These are phyloP conservation scores for Tupaia chinensis DNA, from an alignment of 2,113 vertebrate species.

Conservation along the genomic window DNA sequence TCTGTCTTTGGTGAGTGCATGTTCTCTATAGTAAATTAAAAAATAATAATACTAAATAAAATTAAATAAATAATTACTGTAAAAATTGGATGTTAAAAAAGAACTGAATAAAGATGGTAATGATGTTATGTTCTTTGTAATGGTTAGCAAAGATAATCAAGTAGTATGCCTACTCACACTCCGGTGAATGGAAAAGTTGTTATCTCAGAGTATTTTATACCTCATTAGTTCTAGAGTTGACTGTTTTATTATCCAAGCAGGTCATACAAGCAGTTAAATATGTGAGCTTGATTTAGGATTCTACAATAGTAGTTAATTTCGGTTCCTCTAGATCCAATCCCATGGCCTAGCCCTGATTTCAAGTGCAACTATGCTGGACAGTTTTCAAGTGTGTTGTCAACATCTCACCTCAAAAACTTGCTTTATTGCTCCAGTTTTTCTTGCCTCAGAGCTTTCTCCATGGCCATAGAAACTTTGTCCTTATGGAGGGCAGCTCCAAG, in stretches of 20 bases:
- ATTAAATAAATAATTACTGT: no score
- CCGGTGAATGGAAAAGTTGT: background rate
- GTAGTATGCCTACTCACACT: background rate
- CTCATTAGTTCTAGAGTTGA: background rate
- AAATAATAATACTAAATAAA: no score
- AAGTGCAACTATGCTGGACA: background rate
- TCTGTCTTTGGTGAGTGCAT: no score
- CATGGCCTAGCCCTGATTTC: background rate
- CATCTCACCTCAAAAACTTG: slow-evolving; percentile 2
- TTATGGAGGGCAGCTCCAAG: background rate
- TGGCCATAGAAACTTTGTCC: background rate
- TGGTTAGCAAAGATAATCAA: background rate
- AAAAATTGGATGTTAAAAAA: background rate
- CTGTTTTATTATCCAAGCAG: background rate
- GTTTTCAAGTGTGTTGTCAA: background rate
- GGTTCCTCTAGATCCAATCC: background rate
- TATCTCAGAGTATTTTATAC: background rate
- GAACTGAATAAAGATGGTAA: background rate
- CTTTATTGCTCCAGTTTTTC: slow-evolving; percentile 4
- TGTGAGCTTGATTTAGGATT: background rate
- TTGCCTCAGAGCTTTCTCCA: slow-evolving; percentile 17
- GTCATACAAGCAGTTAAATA: background rate
- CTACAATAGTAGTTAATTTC: background rate
- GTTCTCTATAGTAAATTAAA: no score
- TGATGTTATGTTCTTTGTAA: background rate